Percentiles rank a stretch among this genome's conserved stretches.
Evolutionary conservation across 2,113 vertebrate species (phyloP).

Genomic region (human): GRCh38 chr1:47847501-47848000

Average conservation of each 20-base stretch:
- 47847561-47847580: background rate
- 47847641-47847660: background rate
- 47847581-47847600: background rate
- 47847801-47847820: constrained; percentile 86
- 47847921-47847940: constrained; percentile 85
- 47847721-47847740: constrained; percentile 71
- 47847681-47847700: constrained; percentile 78
- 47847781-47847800: constrained; percentile 89
- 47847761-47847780: constrained; percentile 88
- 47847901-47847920: constrained; percentile 81
- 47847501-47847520: background rate
- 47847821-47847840: constrained; percentile 88
- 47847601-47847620: fast-evolving
- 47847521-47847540: background rate
- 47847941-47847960: constrained; percentile 71
- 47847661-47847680: background rate
- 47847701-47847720: constrained; percentile 73
- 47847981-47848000: constrained; percentile 32
- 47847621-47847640: background rate
- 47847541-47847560: background rate
- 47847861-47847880: constrained; percentile 85
- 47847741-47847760: constrained; percentile 85
- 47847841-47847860: constrained; percentile 82
- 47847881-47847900: constrained; percentile 82
- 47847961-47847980: constrained; percentile 77